Conservation (phyloP, 2,888 invertebrate genomes). For the Leucophenga montana region DNA sequence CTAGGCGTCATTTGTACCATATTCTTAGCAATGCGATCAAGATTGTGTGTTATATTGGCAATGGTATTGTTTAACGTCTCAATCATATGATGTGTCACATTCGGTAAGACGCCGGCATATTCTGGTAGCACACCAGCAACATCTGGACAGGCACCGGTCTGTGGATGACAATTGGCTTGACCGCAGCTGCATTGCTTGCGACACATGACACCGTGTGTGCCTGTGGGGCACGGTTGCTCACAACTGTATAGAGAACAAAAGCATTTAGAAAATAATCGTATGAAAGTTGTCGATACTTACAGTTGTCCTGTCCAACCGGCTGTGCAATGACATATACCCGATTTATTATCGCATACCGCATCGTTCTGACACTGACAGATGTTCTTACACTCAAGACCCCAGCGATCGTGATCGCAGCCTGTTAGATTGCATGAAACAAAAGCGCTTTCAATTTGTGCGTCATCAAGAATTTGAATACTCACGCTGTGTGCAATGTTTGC, state of each 20-base stretch:
- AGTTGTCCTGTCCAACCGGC: slow-evolving; percentile 81
- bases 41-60: slow-evolving; percentile 69
- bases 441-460: slow-evolving; percentile 38
- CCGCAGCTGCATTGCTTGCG: slow-evolving; percentile 68
- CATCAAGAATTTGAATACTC: too few relatives aligned
- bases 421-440: slow-evolving; percentile 43
- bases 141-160: slow-evolving; percentile 57
- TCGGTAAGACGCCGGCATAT: slow-evolving; percentile 43
- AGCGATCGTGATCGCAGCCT: slow-evolving; percentile 81
- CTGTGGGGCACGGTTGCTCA: slow-evolving; percentile 68
- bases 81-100: slow-evolving; percentile 69
- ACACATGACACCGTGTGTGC: slow-evolving; percentile 70
- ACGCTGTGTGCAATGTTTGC: slow-evolving; percentile 71
- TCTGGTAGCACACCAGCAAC: slow-evolving; percentile 30
- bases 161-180: slow-evolving; percentile 57
- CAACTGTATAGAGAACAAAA: slow-evolving; percentile 56
- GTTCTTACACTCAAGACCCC: slow-evolving; percentile 83
- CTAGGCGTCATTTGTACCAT: slow-evolving; percentile 58
- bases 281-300: slow-evolving; percentile 73
- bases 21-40: slow-evolving; percentile 66
- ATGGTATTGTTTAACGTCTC: slow-evolving; percentile 71
- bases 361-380: slow-evolving; percentile 79
- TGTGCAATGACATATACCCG: slow-evolving; percentile 80
- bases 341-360: slow-evolving; percentile 78
- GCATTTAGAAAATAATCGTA: neutral